phyloP scores from a whole-genome alignment of 1,140 invertebrate genomes.

The Ips nitidus region DNA sequence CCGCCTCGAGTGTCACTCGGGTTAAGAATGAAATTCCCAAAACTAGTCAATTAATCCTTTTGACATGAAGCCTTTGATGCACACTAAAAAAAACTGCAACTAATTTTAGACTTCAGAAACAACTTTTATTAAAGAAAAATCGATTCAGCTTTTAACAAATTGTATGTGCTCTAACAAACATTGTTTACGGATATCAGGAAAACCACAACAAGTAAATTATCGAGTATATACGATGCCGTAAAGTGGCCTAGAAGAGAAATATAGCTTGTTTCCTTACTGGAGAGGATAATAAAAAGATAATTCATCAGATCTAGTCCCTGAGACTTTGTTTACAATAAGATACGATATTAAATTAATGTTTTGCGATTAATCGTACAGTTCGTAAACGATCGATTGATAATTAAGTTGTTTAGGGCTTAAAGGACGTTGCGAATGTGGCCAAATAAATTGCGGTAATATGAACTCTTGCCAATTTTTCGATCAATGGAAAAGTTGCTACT shows the following conservation, averaged over 20 bases:
- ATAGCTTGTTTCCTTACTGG: conserved; percentile 25
- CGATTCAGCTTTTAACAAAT: conserved; percentile 13
- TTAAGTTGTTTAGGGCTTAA: no score
- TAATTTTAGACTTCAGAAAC: no score
- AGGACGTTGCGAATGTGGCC: no score
- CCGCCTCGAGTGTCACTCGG: no score
- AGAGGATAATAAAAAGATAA: conserved; percentile 32
- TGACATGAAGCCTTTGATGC: no score
- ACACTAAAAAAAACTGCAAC: no score
- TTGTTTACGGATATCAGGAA: conserved; percentile 25
- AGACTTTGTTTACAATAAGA: conserved; percentile 36
- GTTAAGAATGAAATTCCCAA: no score
- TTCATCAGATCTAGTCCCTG: conserved; percentile 25
- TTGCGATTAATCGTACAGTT: conserved; percentile 26
- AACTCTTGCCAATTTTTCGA: no score
- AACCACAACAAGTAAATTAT: conserved; percentile 31
- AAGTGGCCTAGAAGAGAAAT: conserved; percentile 29
- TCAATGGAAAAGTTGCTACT: no score
- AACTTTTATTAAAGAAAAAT: background rate
- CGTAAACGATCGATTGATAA: background rate
- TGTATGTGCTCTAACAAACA: conserved; percentile 16
- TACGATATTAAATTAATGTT: conserved; percentile 36
- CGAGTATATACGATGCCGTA: conserved; percentile 25
- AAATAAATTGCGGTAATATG: no score
- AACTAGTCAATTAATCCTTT: no score